These are phyloP conservation scores for Agrotis exclamationis DNA, from an alignment of 2,888 invertebrate species.

Conservation along the genomic window DNA sequence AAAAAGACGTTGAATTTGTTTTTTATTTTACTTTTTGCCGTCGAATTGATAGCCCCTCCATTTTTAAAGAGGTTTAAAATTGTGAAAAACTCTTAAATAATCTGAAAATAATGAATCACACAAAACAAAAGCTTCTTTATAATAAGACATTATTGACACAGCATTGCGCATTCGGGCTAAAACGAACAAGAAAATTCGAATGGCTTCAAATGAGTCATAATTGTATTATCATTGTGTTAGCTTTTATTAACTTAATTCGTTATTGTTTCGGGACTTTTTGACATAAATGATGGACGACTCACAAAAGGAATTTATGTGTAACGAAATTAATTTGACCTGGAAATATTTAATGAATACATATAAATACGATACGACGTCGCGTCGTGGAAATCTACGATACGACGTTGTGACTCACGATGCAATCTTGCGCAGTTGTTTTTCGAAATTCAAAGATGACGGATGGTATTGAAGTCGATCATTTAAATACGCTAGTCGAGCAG, in stretches of 20 bases:
- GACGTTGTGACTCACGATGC: too few species aligned
- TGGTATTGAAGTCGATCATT: too few species aligned
- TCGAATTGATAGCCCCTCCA: too few species aligned
- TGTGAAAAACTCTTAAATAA: too few species aligned
- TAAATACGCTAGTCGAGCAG: too few species aligned
- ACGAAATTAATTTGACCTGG: neutral
- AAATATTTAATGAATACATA: neutral
- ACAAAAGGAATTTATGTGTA: neutral
- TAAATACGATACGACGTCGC: too few species aligned
- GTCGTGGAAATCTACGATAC: too few species aligned
- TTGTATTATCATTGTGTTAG: neutral
- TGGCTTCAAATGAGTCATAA: neutral
- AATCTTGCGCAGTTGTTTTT: too few species aligned
- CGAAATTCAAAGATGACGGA: too few species aligned
- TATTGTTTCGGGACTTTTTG: neutral
- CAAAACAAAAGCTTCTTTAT: conserved; percentile 1
- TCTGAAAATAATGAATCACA: neutral
- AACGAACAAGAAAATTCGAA: neutral
- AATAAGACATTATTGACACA: neutral
- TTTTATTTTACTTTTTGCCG: too few species aligned
- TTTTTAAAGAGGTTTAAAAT: too few species aligned
- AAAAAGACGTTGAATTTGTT: too few species aligned
- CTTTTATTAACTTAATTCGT: neutral
- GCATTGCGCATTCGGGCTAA: neutral
- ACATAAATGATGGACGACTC: neutral